phyloP scores from a whole-genome alignment of 1,140 invertebrate species.

The Chymomyza costata region DNA sequence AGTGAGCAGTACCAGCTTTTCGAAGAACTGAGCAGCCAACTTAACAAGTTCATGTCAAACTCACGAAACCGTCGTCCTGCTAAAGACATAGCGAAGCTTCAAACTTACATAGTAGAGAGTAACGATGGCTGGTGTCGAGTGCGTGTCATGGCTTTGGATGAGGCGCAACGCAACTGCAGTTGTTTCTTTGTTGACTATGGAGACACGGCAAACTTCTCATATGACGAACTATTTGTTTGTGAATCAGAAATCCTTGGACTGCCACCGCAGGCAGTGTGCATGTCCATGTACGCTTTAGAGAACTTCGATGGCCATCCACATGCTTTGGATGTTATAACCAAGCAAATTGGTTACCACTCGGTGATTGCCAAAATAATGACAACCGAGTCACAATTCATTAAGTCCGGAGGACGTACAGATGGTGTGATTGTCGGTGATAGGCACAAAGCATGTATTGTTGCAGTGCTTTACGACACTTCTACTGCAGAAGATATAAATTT shows the following conservation, averaged over 20 bases:
- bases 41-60: slow-evolving; percentile 47
- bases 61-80: slow-evolving; percentile 17
- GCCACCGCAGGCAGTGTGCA: slow-evolving; percentile 61
- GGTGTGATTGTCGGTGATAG: slow-evolving; percentile 11
- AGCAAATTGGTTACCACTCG: slow-evolving; percentile 47
- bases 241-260: slow-evolving; percentile 49
- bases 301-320: slow-evolving; percentile 72
- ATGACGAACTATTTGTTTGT: slow-evolving; percentile 44
- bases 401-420: slow-evolving; percentile 33
- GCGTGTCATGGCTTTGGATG: slow-evolving; percentile 47
- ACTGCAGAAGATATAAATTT: slow-evolving; percentile 67
- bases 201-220: slow-evolving; percentile 47
- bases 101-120: slow-evolving; percentile 60
- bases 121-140: slow-evolving; percentile 69
- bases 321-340: slow-evolving; percentile 39
- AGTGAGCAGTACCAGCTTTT: slow-evolving; percentile 52
- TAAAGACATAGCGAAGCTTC: not conserved
- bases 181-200: slow-evolving; percentile 74
- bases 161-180: slow-evolving; percentile 31
- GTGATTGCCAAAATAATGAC: slow-evolving; percentile 65
- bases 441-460: slow-evolving; percentile 52
- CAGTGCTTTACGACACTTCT: slow-evolving; percentile 68
- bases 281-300: slow-evolving; percentile 67
- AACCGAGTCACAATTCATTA: slow-evolving; percentile 40
- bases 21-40: slow-evolving; percentile 50